Evolutionary conservation across 2,888 invertebrate species (phyloP), one percentile per base, ranked within the genome.

Genomic region (Nymphalis c-album): DNA sequence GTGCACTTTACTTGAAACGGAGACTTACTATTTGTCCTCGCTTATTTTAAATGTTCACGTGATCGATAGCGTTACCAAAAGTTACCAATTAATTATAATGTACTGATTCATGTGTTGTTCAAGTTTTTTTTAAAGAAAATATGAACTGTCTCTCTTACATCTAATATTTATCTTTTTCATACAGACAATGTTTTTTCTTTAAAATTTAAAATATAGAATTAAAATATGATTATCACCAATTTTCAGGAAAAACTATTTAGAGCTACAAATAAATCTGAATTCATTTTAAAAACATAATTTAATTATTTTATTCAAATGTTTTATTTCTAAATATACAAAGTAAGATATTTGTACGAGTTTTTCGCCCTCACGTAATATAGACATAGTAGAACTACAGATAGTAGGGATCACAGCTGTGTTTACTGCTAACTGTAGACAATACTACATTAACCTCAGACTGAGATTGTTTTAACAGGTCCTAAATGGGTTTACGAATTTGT

Each of bases 381-480:
- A 18, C 20, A 20, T 40, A 13, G 8, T 40, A 8, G 35, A 10
- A 2, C 35, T 40, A 2, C 13, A 3, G 40, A 13, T 74, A 47
- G 72, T 74, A 74, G 51, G 40, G 64, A 59, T n/a, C 8, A 35
- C 71, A 70, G 68, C 68, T 72, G 72, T 68, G 64, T 72, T 71
- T 64, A 73, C 70, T 22, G 64, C 55, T 72, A 61, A 60, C 65
- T 66, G 69, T 66, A 72, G 72, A 74, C 75, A 73, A 72, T 64
- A 69, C 70, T 69, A 67, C 72, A 71, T 73, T 77, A 85, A 84
- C 81, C 82, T 81, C 78, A 78, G 80, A 80, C 82, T 79, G 80
- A 80, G 79, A 86, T 87, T 86, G 87, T 88, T 85, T 80, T 84
- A 83, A 77, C 77, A 71, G 81, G 75, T 80, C 81, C 79, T 83